phyloP scores from a whole-genome alignment of 2,797 vertebrate species.

The Picus viridis region DNA sequence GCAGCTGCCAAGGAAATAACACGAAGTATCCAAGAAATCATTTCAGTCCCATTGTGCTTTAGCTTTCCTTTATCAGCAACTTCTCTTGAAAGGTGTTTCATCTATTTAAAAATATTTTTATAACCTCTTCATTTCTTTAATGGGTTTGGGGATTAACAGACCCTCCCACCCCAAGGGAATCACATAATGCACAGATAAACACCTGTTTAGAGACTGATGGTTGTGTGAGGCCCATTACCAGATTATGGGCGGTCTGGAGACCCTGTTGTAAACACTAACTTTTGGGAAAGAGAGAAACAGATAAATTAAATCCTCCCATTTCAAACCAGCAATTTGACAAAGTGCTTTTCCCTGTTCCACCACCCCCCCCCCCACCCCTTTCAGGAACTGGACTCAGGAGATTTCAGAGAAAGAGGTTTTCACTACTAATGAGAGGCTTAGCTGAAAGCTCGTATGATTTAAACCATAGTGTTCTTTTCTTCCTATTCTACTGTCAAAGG shows the following conservation, averaged over 20 bases:
- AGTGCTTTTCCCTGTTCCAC: neutral
- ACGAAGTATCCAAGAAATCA: neutral
- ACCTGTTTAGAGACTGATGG: conserved; percentile 12
- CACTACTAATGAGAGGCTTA: neutral
- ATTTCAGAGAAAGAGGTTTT: conserved; percentile 22
- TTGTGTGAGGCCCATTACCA: neutral
- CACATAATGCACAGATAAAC: conserved; percentile 4
- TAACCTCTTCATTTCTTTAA: conserved; percentile 13
- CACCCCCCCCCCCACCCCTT: no score
- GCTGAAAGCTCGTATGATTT: neutral
- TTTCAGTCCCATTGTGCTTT: neutral
- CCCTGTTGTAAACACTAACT: neutral
- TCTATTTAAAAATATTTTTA: conserved; percentile 36
- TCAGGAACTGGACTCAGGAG: neutral
- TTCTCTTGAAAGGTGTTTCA: conserved; percentile 33
- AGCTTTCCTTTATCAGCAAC: neutral
- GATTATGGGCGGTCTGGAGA: neutral
- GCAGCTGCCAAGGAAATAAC: neutral
- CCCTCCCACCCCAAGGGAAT: neutral
- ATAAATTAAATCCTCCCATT: conserved; percentile 4
- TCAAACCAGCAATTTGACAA: neutral
- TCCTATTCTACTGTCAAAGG: conserved; percentile 1
- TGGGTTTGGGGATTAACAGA: neutral
- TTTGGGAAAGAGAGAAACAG: neutral
- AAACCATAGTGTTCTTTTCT: neutral